phyloP scores from a whole-genome alignment of 2,113 vertebrate species.

The Channa argus region DNA sequence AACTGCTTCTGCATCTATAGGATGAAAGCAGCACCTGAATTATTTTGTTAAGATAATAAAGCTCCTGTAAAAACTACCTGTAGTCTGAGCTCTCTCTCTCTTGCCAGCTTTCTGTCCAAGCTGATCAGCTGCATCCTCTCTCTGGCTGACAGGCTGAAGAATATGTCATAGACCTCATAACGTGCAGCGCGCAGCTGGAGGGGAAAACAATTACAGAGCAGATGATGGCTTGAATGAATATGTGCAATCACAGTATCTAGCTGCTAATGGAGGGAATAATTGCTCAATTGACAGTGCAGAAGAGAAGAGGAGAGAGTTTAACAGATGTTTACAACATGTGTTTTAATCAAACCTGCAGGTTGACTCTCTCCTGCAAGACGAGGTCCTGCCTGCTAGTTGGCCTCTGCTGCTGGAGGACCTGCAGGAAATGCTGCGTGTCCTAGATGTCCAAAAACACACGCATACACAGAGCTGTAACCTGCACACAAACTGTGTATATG shows the following conservation, averaged over 20 bases:
- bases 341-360: conserved; percentile 74
- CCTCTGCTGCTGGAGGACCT: conserved; percentile 61
- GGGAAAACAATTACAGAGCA: conserved; percentile 33
- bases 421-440: conserved; percentile 80
- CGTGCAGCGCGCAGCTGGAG: conserved; percentile 78
- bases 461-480: conserved; percentile 9
- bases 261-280: conserved; percentile 37
- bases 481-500: not conserved
- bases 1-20: not conserved
- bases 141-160: conserved; percentile 72
- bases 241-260: conserved; percentile 31
- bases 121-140: conserved; percentile 82
- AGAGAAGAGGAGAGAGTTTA: conserved; percentile 22
- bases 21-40: not conserved
- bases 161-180: conserved; percentile 79
- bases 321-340: conserved; percentile 35
- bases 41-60: not conserved
- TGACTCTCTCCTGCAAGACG: conserved; percentile 75
- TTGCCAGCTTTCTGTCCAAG: conserved; percentile 75
- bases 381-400: conserved; percentile 69
- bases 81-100: conserved; percentile 59
- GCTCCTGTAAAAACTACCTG: conserved; percentile 63
- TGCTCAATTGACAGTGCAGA: conserved; percentile 13
- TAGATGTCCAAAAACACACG: conserved; percentile 36
- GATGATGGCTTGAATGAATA: conserved; percentile 29